Base-by-base conservation (phyloP, 2,797 vertebrate genomes). In the Natrix natrix region DNA sequence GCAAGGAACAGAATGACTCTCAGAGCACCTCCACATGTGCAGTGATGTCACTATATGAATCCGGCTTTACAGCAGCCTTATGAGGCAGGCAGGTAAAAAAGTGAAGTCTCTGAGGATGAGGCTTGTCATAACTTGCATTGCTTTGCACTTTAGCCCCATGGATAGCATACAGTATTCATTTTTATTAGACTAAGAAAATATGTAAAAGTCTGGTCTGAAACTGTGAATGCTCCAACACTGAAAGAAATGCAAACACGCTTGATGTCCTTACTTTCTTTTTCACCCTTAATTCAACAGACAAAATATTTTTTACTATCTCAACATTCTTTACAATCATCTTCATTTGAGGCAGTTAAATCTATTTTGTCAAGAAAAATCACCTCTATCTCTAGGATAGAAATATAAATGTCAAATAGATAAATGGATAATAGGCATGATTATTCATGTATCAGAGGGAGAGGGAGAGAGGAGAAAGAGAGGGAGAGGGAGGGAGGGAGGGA, bases 391-490 rank as follows among this genome's bases (percentile, higher is more conserved):
- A 89, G 13, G 0, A 89, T 43, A 89, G 12, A 89, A 28, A 26
- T 12, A 26, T 5, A 48, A 61, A 57, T 32, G 4, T 43, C 8
- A 83, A 24, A 83, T 83, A 48, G 37, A 22, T 43, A 43, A 78
- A 43, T 8, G 20, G 37, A 83, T 83, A 83, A 48, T 83, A 48
- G 20, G 24, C 20, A 24, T 83, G 74, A 43, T 83, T 83, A 48
- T 11, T 3, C 37, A 83, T 48, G 10, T 48, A 48, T 24, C 37
- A 83, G 20, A 24, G 37, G 4, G 17, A 43, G 16, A 20, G 16
- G 17, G 32, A 6, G 57, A 11, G 11, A 11, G 1, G 16, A 6
- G 56, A 20, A 16, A 0, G 56, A 5, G 14, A 1, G 1, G 1
- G 56, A 0, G 56, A 57, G 3, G 16, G 56, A 56, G 56, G 4